phyloP scores from a whole-genome alignment of 2,797 vertebrate genomes.

The Petrocephalus sullivani region DNA sequence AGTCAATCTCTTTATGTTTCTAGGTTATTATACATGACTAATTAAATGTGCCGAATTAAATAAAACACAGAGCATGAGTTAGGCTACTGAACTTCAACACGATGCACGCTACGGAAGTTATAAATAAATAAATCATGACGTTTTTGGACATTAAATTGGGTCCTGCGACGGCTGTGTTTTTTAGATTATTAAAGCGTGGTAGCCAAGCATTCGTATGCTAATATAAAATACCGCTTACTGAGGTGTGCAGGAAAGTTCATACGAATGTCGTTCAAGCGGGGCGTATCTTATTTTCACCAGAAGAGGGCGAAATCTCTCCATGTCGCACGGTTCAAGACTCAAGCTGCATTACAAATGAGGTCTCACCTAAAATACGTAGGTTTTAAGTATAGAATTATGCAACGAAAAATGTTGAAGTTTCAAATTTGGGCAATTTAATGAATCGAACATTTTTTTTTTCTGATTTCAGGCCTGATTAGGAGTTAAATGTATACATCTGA shows the following conservation, averaged over 20 bases:
- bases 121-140: not conserved
- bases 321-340: not conserved
- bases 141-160: not conserved
- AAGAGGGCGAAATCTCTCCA: not conserved
- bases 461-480: not conserved
- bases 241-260: not conserved
- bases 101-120: not conserved
- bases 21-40: not conserved
- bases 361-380: not conserved
- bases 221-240: not conserved
- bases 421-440: not conserved
- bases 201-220: not conserved
- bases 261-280: not conserved
- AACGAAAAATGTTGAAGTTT: not conserved
- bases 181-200: not conserved
- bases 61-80: not conserved
- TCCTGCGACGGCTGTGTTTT: not conserved
- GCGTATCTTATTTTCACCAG: not conserved
- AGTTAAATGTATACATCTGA: not conserved
- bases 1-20: not conserved
- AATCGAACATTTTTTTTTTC: not conserved
- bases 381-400: not conserved
- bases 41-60: constrained; percentile 3
- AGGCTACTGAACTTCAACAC: not conserved
- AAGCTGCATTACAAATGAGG: not conserved